A percentile compares a stretch with the other conserved stretches of the same genome.
Conservation (phyloP, 1,140 invertebrate species). For the Ganaspis sp. region DNA sequence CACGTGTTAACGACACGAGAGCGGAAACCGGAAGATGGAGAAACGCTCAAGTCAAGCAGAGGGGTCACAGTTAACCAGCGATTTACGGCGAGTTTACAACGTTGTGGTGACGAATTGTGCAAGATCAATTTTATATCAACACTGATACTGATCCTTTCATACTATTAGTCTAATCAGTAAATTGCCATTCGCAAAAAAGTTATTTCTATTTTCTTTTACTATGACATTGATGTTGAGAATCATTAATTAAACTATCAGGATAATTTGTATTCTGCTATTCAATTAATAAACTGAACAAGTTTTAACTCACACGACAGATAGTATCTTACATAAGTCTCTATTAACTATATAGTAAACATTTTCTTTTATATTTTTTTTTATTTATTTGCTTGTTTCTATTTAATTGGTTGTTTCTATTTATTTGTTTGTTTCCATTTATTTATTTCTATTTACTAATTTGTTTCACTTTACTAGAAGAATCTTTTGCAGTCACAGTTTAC, state of each 20-base stretch:
- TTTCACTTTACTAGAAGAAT: too few species aligned
- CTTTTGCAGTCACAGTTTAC: too few species aligned
- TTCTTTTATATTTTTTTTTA: too few species aligned
- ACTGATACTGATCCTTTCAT: not conserved
- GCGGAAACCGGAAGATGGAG: constrained; percentile 16
- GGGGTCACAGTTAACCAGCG: not conserved
- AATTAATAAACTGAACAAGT: not conserved
- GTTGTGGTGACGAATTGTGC: constrained; percentile 14
- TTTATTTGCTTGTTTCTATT: too few species aligned
- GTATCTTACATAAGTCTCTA: too few species aligned
- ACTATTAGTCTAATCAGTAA: not conserved
- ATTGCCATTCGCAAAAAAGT: not conserved
- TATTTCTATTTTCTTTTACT: not conserved
- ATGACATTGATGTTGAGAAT: not conserved
- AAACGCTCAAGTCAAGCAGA: constrained; percentile 2
- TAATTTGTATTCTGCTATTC: not conserved
- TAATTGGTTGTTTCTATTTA: too few species aligned
- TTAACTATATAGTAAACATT: too few species aligned
- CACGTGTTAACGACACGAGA: constrained; percentile 4
- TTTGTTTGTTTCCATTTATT: too few species aligned
- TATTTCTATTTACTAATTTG: too few species aligned
- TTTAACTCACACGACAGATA: not conserved
- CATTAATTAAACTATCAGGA: not conserved
- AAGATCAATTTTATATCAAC: not conserved
- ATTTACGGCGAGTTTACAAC: not conserved